phyloP scores from a whole-genome alignment of 1,140 invertebrate genomes.

The Pseudomyrmex cubaensis region DNA sequence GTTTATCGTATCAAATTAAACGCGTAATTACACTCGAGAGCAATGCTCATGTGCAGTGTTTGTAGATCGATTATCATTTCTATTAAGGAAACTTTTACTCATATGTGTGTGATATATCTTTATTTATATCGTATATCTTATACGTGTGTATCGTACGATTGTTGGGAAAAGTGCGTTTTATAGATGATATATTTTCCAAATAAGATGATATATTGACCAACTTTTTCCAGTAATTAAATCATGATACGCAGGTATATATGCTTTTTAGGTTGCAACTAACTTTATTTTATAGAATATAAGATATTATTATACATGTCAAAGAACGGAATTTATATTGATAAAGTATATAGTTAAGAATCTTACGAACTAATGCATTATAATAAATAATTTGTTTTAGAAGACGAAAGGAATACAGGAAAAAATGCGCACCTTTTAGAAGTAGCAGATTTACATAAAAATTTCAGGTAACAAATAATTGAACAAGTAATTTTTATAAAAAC shows the following conservation, averaged over 20 bases:
- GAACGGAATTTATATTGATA: not conserved
- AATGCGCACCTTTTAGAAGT: not conserved
- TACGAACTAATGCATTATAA: not conserved
- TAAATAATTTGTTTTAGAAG: not conserved
- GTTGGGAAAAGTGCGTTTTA: not conserved
- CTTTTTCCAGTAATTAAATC: slow-evolving; percentile 15
- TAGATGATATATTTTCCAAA: too few species aligned
- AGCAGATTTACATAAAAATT: not conserved
- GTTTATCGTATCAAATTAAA: slow-evolving; percentile 2
- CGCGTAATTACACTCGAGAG: not conserved
- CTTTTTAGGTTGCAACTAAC: not conserved
- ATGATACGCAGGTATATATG: slow-evolving; percentile 2
- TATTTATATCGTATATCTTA: too few species aligned
- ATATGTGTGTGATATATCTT: not conserved
- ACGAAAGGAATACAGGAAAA: slow-evolving; percentile 1
- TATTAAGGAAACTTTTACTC: slow-evolving; percentile 32
- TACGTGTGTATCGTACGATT: not conserved
- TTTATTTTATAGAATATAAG: slow-evolving; percentile 18
- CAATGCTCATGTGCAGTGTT: not conserved
- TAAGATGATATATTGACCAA: not conserved
- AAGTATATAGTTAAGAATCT: slow-evolving; percentile 3
- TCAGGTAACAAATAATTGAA: slow-evolving; percentile 15
- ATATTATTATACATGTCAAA: slow-evolving; percentile 8
- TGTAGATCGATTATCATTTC: slow-evolving; percentile 19
- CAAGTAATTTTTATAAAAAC: slow-evolving; percentile 22